These are phyloP conservation scores for Bungarus multicinctus DNA, from an alignment of 2,113 vertebrate genomes.

Conservation along the genomic window DNA sequence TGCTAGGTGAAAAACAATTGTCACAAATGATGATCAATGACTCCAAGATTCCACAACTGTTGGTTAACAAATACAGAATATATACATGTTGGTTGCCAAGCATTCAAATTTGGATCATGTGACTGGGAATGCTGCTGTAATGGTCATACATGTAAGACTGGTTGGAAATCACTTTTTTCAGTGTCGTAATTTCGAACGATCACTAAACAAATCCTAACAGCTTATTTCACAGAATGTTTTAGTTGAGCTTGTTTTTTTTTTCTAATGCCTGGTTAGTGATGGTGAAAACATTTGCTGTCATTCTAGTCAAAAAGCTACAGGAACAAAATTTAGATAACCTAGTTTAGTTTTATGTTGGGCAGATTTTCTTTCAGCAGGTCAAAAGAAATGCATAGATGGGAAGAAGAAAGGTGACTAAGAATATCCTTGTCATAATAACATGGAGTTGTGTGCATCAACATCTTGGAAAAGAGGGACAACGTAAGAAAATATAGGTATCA, in stretches of 20 bases:
- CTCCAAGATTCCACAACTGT: neutral
- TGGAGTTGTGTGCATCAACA: neutral
- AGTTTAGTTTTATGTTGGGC: neutral
- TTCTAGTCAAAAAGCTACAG: neutral
- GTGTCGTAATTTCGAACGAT: neutral
- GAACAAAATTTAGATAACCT: neutral
- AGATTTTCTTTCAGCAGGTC: neutral
- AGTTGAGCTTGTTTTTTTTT: neutral
- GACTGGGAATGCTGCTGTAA: neutral
- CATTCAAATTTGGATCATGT: neutral
- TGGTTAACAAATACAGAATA: neutral
- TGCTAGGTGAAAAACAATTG: neutral
- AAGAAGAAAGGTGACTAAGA: neutral
- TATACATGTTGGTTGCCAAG: neutral
- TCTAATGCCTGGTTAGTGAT: neutral
- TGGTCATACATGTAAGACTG: neutral
- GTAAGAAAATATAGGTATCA: neutral
- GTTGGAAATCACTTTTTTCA: neutral
- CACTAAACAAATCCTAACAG: neutral
- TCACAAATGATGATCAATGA: neutral
- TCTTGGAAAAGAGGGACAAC: neutral
- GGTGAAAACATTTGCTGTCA: neutral
- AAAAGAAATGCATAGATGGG: neutral
- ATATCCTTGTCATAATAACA: neutral
- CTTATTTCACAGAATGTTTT: neutral